These are phyloP conservation scores for Ramazzottius varieornatus DNA, from an alignment of 2,888 invertebrate genomes.

Conservation along the genomic window DNA sequence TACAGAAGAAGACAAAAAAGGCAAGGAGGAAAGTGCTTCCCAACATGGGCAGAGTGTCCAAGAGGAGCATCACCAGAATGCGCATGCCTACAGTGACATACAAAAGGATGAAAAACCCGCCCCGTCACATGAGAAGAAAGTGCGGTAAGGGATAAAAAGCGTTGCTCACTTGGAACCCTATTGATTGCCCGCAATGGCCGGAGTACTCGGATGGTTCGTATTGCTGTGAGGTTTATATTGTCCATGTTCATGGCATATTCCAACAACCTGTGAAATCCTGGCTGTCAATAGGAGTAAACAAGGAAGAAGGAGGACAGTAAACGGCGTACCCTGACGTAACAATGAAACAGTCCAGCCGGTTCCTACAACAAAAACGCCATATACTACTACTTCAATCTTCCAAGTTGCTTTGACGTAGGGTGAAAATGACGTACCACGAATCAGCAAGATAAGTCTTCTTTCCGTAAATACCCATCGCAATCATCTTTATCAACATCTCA, in stretches of 20 bases:
- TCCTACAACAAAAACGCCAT: constrained; percentile 25
- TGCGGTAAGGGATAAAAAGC: background rate
- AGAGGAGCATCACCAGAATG: constrained; percentile 82
- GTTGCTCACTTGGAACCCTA: constrained; percentile 85
- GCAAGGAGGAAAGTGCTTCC: constrained; percentile 84
- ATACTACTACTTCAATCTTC: too few relatives aligned
- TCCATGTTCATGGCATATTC: constrained; percentile 81
- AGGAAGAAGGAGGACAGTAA: background rate
- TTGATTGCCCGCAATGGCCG: constrained; percentile 91
- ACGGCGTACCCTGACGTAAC: constrained; percentile 63
- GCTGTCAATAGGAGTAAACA: too few relatives aligned
- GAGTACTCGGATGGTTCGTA: constrained; percentile 84
- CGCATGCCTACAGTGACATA: constrained; percentile 80
- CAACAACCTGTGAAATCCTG: constrained; percentile 33
- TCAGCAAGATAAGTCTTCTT: constrained; percentile 74
- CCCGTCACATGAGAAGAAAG: background rate
- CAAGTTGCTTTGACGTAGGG: too few relatives aligned
- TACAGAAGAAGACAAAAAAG: constrained; percentile 88
- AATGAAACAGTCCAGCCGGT: constrained; percentile 89
- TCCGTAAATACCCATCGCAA: constrained; percentile 86
- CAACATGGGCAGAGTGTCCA: constrained; percentile 96
- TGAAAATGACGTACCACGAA: constrained; percentile 68
- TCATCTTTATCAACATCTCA: constrained; percentile 94
- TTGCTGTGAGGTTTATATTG: constrained; percentile 90
- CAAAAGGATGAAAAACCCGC: constrained; percentile 6